Conservation (phyloP, 2,888 invertebrate species). For the Acutogordius australiensis region DNA sequence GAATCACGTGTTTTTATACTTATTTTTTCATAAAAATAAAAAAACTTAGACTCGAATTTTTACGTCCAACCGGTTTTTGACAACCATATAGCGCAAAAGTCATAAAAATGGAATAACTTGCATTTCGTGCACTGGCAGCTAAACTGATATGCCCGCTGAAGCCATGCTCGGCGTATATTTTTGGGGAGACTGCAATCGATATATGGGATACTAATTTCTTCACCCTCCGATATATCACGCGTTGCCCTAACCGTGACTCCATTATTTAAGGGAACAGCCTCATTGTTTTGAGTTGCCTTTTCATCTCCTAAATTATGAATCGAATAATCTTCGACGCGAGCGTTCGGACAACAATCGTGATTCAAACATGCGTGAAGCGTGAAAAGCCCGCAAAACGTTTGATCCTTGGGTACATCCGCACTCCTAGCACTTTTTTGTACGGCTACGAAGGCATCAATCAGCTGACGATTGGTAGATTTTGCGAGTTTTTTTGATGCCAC, state of each 20-base stretch:
- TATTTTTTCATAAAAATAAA: not conserved
- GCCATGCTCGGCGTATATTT: slow-evolving; percentile 13
- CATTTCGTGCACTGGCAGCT: slow-evolving; percentile 19
- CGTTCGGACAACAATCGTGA: slow-evolving; percentile 19
- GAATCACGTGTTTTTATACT: not conserved
- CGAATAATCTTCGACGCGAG: slow-evolving; percentile 17
- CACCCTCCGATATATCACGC: slow-evolving; percentile 11
- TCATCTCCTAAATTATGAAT: slow-evolving; percentile 10
- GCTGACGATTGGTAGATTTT: not conserved
- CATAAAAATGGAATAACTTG: slow-evolving; percentile 15
- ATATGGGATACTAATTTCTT: slow-evolving; percentile 11
- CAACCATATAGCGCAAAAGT: too few relatives aligned
- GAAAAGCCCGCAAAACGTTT: slow-evolving; percentile 19
- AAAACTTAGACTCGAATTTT: too few relatives aligned
- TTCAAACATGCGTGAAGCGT: slow-evolving; percentile 19
- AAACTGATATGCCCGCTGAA: slow-evolving; percentile 18
- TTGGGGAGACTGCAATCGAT: slow-evolving; percentile 8
- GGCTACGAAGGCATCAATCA: too few relatives aligned
- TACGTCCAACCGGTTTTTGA: too few relatives aligned
- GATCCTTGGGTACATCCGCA: slow-evolving; percentile 15
- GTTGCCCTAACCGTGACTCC: slow-evolving; percentile 10
- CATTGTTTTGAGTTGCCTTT: not conserved
- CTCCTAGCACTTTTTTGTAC: slow-evolving; percentile 16
- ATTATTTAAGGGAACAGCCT: not conserved
- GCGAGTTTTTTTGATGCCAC: not conserved